Conservation (phyloP, 1,140 invertebrate genomes). For the Papilio glaucus region DNA sequence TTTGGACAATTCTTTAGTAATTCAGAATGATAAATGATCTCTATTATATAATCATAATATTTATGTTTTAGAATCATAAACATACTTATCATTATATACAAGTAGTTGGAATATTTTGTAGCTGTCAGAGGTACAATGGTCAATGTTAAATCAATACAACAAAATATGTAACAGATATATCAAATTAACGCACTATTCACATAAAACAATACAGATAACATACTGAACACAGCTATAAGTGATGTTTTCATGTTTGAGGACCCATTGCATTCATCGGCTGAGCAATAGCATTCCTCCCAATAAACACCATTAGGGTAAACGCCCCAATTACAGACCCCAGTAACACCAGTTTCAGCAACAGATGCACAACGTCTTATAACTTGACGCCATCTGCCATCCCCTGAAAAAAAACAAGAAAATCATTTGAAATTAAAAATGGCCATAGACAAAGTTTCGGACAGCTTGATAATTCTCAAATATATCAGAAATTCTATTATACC, state of each 20-base stretch:
- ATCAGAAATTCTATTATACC: too few species aligned
- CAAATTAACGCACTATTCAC: background rate
- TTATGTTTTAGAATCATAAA: too few species aligned
- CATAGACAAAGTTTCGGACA: background rate
- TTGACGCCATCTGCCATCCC: slow-evolving; percentile 96
- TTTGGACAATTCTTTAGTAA: too few species aligned
- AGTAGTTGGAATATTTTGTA: background rate
- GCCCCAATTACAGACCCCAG: slow-evolving; percentile 97
- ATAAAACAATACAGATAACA: slow-evolving; percentile 32
- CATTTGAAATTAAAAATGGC: background rate
- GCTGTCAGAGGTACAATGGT: too few species aligned
- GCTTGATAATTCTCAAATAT: background rate
- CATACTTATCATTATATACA: too few species aligned
- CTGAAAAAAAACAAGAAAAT: slow-evolving; percentile 79
- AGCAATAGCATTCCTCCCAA: slow-evolving; percentile 98
- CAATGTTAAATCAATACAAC: background rate
- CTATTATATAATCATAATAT: too few species aligned
- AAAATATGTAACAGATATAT: background rate
- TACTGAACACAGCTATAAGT: slow-evolving; percentile 38
- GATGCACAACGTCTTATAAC: slow-evolving; percentile 95
- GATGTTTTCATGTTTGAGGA: slow-evolving; percentile 51
- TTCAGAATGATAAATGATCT: too few species aligned
- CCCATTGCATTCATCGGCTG: slow-evolving; percentile 92
- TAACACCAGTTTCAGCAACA: slow-evolving; percentile 94
- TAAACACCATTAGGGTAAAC: slow-evolving; percentile 96